phyloP scores from a whole-genome alignment of 2,888 invertebrate genomes.

The Eremobia ochroleuca region DNA sequence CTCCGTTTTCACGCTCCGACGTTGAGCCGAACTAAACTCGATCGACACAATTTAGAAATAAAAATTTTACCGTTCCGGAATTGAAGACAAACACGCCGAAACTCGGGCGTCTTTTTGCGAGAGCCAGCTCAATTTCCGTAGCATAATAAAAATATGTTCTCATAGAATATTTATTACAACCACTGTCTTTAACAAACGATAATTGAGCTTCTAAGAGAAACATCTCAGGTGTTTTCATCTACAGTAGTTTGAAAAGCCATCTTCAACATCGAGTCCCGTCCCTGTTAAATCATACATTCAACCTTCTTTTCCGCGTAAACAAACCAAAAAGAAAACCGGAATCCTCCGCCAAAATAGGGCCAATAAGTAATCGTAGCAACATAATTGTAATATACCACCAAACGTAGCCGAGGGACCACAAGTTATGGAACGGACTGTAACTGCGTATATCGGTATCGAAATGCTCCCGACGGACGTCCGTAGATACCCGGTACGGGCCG shows the following conservation, averaged over 20 bases:
- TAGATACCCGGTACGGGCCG: slow-evolving; percentile 68
- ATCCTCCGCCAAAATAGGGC: slow-evolving; percentile 29
- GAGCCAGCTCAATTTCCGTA: slow-evolving; percentile 58
- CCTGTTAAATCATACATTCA: neutral
- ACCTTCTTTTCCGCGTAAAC: neutral
- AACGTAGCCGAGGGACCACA: slow-evolving; percentile 74
- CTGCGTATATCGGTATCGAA: slow-evolving; percentile 75
- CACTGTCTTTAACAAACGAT: slow-evolving; percentile 12
- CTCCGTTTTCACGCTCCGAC: slow-evolving; percentile 78
- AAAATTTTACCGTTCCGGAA: slow-evolving; percentile 72
- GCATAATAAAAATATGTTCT: slow-evolving; percentile 55
- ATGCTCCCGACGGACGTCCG: slow-evolving; percentile 74
- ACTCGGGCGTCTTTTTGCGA: slow-evolving; percentile 50
- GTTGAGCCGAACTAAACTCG: slow-evolving; percentile 72
- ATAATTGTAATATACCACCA: slow-evolving; percentile 76
- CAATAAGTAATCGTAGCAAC: slow-evolving; percentile 65
- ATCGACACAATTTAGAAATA: slow-evolving; percentile 76
- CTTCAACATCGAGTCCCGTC: neutral
- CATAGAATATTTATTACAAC: slow-evolving; percentile 35
- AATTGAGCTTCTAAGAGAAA: slow-evolving; percentile 4
- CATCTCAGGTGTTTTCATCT: neutral
- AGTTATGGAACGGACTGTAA: slow-evolving; percentile 75
- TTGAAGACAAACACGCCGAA: slow-evolving; percentile 72
- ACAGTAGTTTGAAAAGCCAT: neutral
- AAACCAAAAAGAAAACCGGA: slow-evolving; percentile 1